Evolutionary conservation across 2,888 invertebrate genomes (phyloP).

Genomic region (Eurytoma californica): DNA sequence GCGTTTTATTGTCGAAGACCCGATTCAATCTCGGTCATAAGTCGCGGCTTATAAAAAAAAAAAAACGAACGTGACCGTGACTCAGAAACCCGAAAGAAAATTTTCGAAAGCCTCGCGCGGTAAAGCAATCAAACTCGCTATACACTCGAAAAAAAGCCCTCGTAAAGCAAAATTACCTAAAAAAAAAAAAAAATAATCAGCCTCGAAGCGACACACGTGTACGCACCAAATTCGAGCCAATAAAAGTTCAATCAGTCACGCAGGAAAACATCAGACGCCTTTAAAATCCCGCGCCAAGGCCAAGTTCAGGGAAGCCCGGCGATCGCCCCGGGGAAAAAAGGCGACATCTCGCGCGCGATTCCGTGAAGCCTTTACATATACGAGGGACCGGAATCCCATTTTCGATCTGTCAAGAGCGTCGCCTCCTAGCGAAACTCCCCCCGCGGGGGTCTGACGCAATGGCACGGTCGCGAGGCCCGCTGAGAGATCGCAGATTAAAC

Average conservation of each 20-base stretch:
- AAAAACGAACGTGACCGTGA: no score
- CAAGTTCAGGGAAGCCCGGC: constrained; percentile 35
- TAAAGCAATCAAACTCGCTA: no score
- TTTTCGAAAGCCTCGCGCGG: no score
- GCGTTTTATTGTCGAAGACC: no score
- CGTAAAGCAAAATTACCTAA: neutral
- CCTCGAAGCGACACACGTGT: neutral
- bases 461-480: constrained; percentile 59
- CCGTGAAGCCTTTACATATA: no score
- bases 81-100: no score
- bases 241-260: constrained; percentile 54
- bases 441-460: constrained; percentile 65
- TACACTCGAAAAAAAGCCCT: neutral
- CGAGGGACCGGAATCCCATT: constrained; percentile 46
- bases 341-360: neutral
- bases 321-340: constrained; percentile 2
- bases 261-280: constrained; percentile 44
- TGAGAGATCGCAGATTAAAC: constrained; percentile 72
- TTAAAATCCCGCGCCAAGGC: constrained; percentile 46
- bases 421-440: constrained; percentile 34
- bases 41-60: no score
- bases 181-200: neutral
- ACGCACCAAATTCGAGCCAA: constrained; percentile 15
- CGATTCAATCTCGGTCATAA: no score
- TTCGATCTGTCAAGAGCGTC: constrained; percentile 51